Evolutionary conservation across 92 coral and sea anemone genomes (phyloP).

Genomic region (Actinostola sp.): DNA sequence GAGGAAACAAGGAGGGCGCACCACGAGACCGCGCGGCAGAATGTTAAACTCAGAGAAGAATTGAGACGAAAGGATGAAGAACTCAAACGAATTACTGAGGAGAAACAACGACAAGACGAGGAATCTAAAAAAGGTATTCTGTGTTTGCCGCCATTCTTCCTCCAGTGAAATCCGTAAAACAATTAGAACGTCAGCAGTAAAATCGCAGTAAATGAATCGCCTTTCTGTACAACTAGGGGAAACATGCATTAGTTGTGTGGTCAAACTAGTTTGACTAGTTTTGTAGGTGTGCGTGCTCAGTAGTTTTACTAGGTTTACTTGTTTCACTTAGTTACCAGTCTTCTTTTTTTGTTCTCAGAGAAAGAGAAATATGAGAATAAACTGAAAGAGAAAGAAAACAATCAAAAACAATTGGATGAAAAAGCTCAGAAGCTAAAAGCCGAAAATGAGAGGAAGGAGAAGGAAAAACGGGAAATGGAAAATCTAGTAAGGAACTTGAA

Average conservation of each 20-base stretch:
- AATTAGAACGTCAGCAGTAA: too few species aligned
- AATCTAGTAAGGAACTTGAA: slow-evolving; percentile 29
- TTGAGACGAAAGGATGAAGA: slow-evolving; percentile 15
- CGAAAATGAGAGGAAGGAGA: slow-evolving; percentile 1
- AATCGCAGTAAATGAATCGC: too few species aligned
- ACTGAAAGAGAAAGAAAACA: background rate
- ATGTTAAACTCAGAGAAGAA: background rate
- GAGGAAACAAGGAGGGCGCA: background rate
- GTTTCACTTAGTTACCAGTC: too few species aligned
- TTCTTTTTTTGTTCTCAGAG: background rate
- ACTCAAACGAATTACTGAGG: background rate
- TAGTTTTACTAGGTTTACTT: too few species aligned
- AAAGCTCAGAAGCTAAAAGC: background rate
- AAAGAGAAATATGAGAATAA: background rate
- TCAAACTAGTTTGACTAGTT: too few species aligned
- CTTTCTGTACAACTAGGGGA: too few species aligned
- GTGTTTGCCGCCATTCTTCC: too few species aligned
- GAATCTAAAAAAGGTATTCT: too few species aligned
- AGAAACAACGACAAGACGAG: slow-evolving; percentile 11
- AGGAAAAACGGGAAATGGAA: slow-evolving; percentile 24
- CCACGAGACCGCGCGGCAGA: background rate
- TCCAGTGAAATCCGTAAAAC: too few species aligned
- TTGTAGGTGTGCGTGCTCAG: too few species aligned
- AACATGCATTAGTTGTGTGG: too few species aligned
- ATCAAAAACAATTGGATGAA: background rate